Evolutionary conservation across 2,113 vertebrate species (phyloP).

Genomic region (Phalacrocorax pelagicus): DNA sequence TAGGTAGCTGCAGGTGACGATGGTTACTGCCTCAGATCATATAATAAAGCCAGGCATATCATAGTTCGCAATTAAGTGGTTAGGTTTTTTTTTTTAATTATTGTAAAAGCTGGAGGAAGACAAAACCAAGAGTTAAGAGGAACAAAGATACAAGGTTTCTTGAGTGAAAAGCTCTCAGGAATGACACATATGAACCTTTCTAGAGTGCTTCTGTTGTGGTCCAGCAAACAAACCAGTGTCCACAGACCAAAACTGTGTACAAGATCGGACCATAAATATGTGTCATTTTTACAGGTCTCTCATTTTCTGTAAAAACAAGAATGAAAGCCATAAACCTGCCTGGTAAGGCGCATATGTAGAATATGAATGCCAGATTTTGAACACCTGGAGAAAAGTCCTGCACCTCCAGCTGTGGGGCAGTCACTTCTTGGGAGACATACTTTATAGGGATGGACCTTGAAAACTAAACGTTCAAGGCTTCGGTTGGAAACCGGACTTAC

Average conservation of each 20-base stretch:
- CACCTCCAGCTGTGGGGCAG: neutral
- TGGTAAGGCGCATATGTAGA: neutral
- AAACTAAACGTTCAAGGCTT: neutral
- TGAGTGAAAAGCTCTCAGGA: neutral
- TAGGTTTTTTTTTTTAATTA: neutral
- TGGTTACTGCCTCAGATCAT: neutral
- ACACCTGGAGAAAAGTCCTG: neutral
- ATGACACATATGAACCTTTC: neutral
- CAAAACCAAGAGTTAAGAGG: neutral
- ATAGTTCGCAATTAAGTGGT: neutral
- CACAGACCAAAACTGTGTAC: neutral
- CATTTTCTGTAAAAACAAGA: neutral
- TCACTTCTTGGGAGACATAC: neutral
- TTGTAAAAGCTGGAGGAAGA: neutral
- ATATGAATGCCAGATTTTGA: neutral
- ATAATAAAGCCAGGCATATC: neutral
- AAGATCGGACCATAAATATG: neutral
- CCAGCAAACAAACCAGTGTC: neutral
- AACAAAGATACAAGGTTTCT: neutral
- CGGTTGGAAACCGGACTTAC: neutral
- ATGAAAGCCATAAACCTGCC: neutral
- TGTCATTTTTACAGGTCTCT: neutral
- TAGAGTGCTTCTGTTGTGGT: neutral
- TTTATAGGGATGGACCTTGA: neutral
- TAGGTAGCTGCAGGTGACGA: neutral